Evolutionary conservation across 1,140 invertebrate genomes (phyloP).

Genomic region (Drosophila virilis): DNA sequence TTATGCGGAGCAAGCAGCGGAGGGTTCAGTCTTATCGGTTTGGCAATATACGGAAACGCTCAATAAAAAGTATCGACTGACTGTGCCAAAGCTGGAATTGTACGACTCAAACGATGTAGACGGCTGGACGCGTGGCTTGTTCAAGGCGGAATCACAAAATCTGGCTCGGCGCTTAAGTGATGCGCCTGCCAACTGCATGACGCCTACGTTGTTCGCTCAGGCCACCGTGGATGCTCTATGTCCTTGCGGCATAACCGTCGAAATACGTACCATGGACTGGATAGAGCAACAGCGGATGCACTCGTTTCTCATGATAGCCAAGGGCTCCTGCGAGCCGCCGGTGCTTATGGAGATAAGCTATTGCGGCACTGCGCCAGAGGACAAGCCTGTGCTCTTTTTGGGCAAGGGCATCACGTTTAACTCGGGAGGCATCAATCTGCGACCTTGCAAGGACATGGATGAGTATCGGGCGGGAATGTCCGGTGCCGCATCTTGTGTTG

Average conservation of each 20-base stretch:
- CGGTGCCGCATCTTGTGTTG: conserved; percentile 67
- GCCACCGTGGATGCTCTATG: conserved; percentile 85
- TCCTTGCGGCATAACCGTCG: conserved; percentile 87
- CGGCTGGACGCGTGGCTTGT: conserved; percentile 89
- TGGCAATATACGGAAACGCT: conserved; percentile 88
- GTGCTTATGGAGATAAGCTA: conserved; percentile 90
- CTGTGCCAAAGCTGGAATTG: conserved; percentile 84
- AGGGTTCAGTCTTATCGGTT: conserved; percentile 84
- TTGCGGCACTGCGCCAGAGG: conserved; percentile 83
- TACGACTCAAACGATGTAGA: conserved; percentile 82
- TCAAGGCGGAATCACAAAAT: conserved; percentile 93
- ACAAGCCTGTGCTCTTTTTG: conserved; percentile 86
- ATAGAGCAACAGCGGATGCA: conserved; percentile 89
- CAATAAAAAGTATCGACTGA: conserved; percentile 84
- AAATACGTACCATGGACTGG: conserved; percentile 89
- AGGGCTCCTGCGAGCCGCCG: conserved; percentile 89
- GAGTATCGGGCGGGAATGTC: conserved; percentile 95
- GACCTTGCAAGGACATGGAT: conserved; percentile 90
- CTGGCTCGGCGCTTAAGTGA: conserved; percentile 91
- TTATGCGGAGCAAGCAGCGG: conserved; percentile 87
- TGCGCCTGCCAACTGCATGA: conserved; percentile 93
- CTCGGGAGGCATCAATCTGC: conserved; percentile 91
- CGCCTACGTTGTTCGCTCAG: conserved; percentile 92
- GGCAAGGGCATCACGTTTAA: conserved; percentile 96
- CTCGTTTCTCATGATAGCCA: conserved; percentile 90